Base-by-base conservation (phyloP, 2,797 vertebrate genomes). In the Hypotaenidia okinawae region DNA sequence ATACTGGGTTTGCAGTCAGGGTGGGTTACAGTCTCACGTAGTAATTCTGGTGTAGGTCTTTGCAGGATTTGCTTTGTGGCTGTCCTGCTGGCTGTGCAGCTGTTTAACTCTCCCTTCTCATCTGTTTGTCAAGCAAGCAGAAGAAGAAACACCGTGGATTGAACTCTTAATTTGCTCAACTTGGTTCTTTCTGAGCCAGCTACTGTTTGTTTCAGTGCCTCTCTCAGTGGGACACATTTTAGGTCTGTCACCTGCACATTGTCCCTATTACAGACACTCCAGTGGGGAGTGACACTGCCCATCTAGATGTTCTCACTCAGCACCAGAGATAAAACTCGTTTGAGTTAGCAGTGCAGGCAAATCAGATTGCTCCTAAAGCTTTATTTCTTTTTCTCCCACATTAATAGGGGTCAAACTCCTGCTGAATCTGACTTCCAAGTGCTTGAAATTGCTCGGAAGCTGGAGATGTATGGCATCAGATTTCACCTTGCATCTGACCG, bases 341-440 rank as follows among this genome's bases (percentile, higher is more conserved):
- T n/a, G 8, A 7, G 1, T 75, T 52, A 27, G 13, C 63, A 0
- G 0, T 22, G 52, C 23, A 58, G 43, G 32, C 54, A 85, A 81
- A 68, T 37, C 16, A 25, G 13, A 9, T 80, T 69, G 17, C n/a
- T 80, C 35, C 77, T 83, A 28, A 84, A 23, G n/a, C 16, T 73
- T 28, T 22, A 1, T 86, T 58, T 84, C 5, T 84, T 87, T 74
- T 30, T 78, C 17, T 86, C 87, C 73, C 30, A 27, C 39, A 1
- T 28, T 73, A 1, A 1, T 5, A 99, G 99, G 92, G 98, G 99
- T 78, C 99, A 99, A 96, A 99, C 99, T 73, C 99, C 99, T n/a
- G 99, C 99, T 3, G 99, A 99, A 96, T 99, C 99, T 0, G 99
- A 99, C 96, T 99, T 99, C 72, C 99, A 99, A 95, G 99, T 99